phyloP scores from a whole-genome alignment of 1,140 invertebrate genomes.

The Calliphora vicina region DNA sequence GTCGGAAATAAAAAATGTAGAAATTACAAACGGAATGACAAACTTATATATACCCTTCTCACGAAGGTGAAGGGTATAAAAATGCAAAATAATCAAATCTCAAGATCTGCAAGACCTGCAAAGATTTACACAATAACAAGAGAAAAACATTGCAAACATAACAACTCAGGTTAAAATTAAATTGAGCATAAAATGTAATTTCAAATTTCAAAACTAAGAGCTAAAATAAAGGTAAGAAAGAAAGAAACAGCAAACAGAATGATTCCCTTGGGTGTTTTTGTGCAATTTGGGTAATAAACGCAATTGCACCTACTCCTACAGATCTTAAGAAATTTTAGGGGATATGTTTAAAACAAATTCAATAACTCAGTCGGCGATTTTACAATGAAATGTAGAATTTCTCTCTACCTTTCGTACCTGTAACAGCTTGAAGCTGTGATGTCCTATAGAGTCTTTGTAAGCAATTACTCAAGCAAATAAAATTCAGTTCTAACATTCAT shows the following conservation, averaged over 20 bases:
- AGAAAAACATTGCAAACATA: background rate
- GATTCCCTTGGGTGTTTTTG: constrained; percentile 43
- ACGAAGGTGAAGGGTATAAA: too few species aligned
- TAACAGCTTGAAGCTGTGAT: background rate
- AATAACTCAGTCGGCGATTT: constrained; percentile 58
- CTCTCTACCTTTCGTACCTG: background rate
- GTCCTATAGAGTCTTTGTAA: background rate
- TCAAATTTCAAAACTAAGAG: background rate
- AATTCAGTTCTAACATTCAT: background rate
- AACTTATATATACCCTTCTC: too few species aligned
- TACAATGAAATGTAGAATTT: constrained; percentile 47
- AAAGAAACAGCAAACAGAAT: background rate
- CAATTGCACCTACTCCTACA: constrained; percentile 59
- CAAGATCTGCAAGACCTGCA: background rate
- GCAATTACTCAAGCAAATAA: background rate
- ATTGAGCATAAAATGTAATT: background rate
- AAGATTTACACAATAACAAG: background rate
- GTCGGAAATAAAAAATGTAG: too few species aligned
- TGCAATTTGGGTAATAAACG: constrained; percentile 50
- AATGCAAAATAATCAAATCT: background rate
- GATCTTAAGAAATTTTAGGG: constrained; percentile 33
- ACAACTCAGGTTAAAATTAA: background rate
- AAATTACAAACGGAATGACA: too few species aligned
- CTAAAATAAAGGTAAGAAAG: constrained; percentile 1
- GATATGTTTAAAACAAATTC: constrained; percentile 23